phyloP scores from a whole-genome alignment of 1,140 invertebrate species.

The Drosophila nasuta region DNA sequence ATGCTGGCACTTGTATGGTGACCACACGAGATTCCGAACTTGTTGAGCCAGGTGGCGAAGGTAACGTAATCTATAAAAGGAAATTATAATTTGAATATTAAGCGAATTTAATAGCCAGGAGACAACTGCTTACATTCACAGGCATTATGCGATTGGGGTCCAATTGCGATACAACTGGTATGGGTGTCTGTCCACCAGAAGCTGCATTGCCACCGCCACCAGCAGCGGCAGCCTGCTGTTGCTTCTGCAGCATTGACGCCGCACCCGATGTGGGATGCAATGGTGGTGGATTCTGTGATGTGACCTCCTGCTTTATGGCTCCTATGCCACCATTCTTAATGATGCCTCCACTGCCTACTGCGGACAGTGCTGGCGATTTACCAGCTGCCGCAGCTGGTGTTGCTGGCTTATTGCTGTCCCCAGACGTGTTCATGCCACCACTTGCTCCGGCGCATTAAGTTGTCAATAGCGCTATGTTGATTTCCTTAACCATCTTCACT shows the following conservation, averaged over 20 bases:
- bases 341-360: constrained; percentile 46
- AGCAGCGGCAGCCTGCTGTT: constrained; percentile 69
- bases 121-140: constrained; percentile 70
- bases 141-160: constrained; percentile 85
- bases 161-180: constrained; percentile 81
- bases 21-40: constrained; percentile 89
- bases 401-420: constrained; percentile 26
- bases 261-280: constrained; percentile 71
- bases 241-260: constrained; percentile 65
- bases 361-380: constrained; percentile 40
- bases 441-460: constrained; percentile 21
- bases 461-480: too few species aligned
- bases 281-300: constrained; percentile 82
- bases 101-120: too few species aligned
- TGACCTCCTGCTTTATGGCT: constrained; percentile 70
- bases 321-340: constrained; percentile 66
- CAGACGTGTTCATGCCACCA: constrained; percentile 24
- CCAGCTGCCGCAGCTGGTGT: constrained; percentile 2
- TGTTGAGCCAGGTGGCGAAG: constrained; percentile 88
- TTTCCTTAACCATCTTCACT: too few species aligned
- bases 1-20: constrained; percentile 93
- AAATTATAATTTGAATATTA: neutral
- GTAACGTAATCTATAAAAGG: constrained; percentile 86
- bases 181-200: constrained; percentile 67
- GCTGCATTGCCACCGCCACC: constrained; percentile 12